Percentiles rank a stretch among this genome's conserved stretches.
phyloP scores from a whole-genome alignment of 2,113 vertebrate species.

The Colaptes auratus region DNA sequence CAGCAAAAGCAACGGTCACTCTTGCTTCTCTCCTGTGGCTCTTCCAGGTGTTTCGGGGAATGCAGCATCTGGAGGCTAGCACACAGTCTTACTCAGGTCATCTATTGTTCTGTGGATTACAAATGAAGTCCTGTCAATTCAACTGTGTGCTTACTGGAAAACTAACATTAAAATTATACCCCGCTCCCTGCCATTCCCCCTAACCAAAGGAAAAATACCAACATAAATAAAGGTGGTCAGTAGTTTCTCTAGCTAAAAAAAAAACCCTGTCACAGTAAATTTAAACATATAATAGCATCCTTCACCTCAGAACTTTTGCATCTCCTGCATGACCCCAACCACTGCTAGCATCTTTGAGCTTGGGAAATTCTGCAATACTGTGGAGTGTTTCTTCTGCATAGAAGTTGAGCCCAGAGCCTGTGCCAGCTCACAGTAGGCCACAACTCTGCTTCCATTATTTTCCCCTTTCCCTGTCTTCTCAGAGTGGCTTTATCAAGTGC shows the following conservation, averaged over 20 bases:
- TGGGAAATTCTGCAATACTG: neutral
- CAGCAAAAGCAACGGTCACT: conserved; percentile 62
- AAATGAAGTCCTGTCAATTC: conserved; percentile 40
- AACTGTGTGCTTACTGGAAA: neutral
- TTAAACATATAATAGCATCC: neutral
- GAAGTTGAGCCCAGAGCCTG: neutral
- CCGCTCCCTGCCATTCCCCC: no score
- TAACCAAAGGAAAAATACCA: no score
- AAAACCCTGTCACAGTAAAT: neutral
- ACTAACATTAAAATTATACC: neutral
- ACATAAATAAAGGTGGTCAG: neutral
- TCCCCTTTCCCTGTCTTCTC: neutral
- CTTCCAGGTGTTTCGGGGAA: conserved; percentile 70
- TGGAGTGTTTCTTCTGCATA: neutral
- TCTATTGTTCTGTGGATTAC: conserved; percentile 65
- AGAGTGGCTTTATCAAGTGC: neutral
- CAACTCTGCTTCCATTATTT: neutral
- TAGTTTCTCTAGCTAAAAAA: neutral
- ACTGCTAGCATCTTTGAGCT: neutral
- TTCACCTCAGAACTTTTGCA: neutral
- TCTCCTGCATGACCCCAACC: neutral
- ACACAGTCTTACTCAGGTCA: conserved; percentile 15
- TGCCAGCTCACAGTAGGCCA: neutral
- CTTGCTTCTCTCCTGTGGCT: conserved; percentile 59
- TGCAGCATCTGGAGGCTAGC: conserved; percentile 68